These are phyloP conservation scores for Tryphoninae sp. DNA, from an alignment of 2,888 invertebrate species.

Conservation along the genomic window DNA sequence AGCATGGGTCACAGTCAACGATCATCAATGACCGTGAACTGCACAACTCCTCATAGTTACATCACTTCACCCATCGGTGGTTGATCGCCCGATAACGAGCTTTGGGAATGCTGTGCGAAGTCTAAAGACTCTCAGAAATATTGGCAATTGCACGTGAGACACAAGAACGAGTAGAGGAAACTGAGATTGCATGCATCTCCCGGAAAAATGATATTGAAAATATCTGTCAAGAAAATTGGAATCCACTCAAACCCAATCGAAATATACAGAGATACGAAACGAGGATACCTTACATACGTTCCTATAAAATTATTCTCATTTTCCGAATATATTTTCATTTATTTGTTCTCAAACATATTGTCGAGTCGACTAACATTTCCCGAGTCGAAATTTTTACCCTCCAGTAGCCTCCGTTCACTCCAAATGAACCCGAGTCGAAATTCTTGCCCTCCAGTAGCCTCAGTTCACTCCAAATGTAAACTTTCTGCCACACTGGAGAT, in stretches of 20 bases:
- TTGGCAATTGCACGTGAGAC: not conserved
- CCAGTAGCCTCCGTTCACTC: too few species aligned
- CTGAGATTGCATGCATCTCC: not conserved
- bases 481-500: too few species aligned
- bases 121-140: slow-evolving; percentile 39
- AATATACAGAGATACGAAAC: not conserved
- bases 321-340: too few species aligned
- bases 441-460: too few species aligned
- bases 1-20: slow-evolving; percentile 30
- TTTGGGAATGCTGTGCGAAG: not conserved
- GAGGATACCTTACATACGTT: not conserved
- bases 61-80: slow-evolving; percentile 7
- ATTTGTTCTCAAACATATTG: too few species aligned
- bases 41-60: not conserved
- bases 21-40: slow-evolving; percentile 54
- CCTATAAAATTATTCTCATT: not conserved
- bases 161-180: not conserved
- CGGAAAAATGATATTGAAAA: not conserved
- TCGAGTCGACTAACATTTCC: too few species aligned
- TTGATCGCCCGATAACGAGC: not conserved
- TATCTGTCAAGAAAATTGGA: not conserved
- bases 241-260: not conserved
- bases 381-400: too few species aligned
- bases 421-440: too few species aligned
- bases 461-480: too few species aligned